These are phyloP conservation scores for Etheostoma nigrum DNA, from an alignment of 2,797 vertebrate genomes.

Conservation along the genomic window DNA sequence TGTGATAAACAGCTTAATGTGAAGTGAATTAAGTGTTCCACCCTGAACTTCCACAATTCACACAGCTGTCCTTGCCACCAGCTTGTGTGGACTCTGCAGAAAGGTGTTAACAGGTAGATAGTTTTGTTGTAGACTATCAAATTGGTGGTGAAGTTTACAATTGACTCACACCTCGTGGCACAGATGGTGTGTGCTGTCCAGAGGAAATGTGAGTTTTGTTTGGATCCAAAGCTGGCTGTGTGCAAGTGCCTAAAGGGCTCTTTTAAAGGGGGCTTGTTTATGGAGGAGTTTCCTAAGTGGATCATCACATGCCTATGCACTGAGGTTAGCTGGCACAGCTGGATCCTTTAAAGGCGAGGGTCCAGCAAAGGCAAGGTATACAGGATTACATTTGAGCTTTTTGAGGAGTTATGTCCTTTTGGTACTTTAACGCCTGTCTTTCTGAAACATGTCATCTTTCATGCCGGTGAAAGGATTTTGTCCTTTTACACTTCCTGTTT, in stretches of 20 bases:
- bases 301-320: conserved; percentile 82
- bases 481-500: not conserved
- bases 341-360: conserved; percentile 65
- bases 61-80: conserved; percentile 44
- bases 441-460: conserved; percentile 23
- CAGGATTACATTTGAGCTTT: conserved; percentile 67
- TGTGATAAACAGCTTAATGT: conserved; percentile 40
- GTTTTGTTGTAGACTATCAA: conserved; percentile 66
- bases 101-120: conserved; percentile 62
- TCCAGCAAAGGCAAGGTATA: conserved; percentile 49
- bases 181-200: conserved; percentile 72
- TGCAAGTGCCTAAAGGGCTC: conserved; percentile 44
- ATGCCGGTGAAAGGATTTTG: not conserved
- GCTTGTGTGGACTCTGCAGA: conserved; percentile 57
- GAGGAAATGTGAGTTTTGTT: conserved; percentile 74
- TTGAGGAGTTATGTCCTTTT: conserved; percentile 53
- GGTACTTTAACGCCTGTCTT: conserved; percentile 14
- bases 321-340: conserved; percentile 78
- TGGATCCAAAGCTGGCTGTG: conserved; percentile 48
- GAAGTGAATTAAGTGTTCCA: conserved; percentile 40
- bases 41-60: conserved; percentile 46
- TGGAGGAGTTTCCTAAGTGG: conserved; percentile 76
- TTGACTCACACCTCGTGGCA: conserved; percentile 69
- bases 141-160: conserved; percentile 78
- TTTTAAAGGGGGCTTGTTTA: conserved; percentile 50